Base-by-base conservation (phyloP, 2,888 invertebrate genomes). In the Lydus trimaculatus region DNA sequence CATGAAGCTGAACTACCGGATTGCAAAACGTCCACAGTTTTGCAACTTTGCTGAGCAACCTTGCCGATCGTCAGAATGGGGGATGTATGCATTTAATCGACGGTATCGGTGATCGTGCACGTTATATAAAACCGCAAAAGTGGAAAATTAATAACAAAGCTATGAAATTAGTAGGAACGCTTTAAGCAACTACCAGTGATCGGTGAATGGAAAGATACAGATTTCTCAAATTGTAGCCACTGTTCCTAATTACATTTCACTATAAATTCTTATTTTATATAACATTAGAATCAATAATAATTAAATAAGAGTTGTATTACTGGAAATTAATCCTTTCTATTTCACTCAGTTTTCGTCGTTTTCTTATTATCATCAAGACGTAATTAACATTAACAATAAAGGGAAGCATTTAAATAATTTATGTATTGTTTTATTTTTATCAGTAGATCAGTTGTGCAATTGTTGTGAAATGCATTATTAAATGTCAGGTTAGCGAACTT, bases 391-490 rank as follows among this genome's bases (percentile, higher is more conserved):
- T 56, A 56, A 66, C 63, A 66, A 66, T 58, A 62, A 63, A 58
- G 43, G 66, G 63, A 62, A 66, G 58, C 31, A 66, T 23, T 39
- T 33, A 56, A 65, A 61, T 62, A 36, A 62, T 63, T 63, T 58
- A 33, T 48, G 63, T 63, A 66, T 66, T 67, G 63, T 67, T 59
- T 67, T 60, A 20, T 33, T 31, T 23, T 60, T 67, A 67, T 63
- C 59, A 43, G 1, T 48, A n/a, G 63, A 66, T 66, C 66, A 43
- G 17, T 48, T 17, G 65, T 61, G 25, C 31, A 13, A 48, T 20
- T 48, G 23, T 23, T 48, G 48, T 48, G 43, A 43, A 43, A 17
- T 43, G n/a, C 4, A 6, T 48, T 20, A 48, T 48, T 9, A 48
- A 20, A 17, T 9, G 3, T 43, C 5, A 43, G 48, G 48, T 23